Conservation (phyloP, 2,888 invertebrate genomes). For the Rhorus exstirpatorius region DNA sequence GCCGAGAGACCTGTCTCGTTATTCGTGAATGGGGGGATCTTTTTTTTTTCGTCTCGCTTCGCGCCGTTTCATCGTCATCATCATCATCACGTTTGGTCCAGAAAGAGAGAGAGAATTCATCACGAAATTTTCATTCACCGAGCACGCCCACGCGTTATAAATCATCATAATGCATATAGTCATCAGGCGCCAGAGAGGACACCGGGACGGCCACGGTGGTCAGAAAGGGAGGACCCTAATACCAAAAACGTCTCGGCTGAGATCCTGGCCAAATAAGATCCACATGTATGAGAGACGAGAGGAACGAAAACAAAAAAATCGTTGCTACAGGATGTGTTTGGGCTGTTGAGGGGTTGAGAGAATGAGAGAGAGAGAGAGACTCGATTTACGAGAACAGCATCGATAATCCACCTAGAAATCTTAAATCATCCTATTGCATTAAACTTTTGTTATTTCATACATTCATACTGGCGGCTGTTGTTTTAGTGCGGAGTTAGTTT, state of each 20-base stretch:
- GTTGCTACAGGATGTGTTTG: conserved; percentile 48
- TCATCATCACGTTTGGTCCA: conserved; percentile 62
- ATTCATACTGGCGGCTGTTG: conserved; percentile 28
- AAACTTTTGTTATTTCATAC: conserved; percentile 42
- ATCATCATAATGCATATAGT: conserved; percentile 73
- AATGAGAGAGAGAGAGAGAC: background rate
- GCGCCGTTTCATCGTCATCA: conserved; percentile 33
- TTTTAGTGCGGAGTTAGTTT: conserved; percentile 34
- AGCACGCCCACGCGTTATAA: conserved; percentile 78
- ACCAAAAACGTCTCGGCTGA: conserved; percentile 72
- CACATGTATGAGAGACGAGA: conserved; percentile 75
- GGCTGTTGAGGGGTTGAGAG: background rate
- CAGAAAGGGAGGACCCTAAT: conserved; percentile 19
- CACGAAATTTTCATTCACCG: conserved; percentile 39
- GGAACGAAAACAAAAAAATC: background rate
- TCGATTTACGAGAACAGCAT: conserved; percentile 58
- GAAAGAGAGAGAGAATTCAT: conserved; percentile 52
- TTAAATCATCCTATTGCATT: conserved; percentile 42
- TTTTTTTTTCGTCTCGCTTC: conserved; percentile 29
- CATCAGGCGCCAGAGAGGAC: conserved; percentile 81
- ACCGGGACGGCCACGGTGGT: conserved; percentile 70
- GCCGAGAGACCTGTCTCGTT: conserved; percentile 15
- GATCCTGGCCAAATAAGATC: conserved; percentile 83
- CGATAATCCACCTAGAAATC: conserved; percentile 34
- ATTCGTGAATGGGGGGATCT: conserved; percentile 1